These are phyloP conservation scores for Drosophila macrospina DNA, from an alignment of 2,888 invertebrate genomes.

Conservation along the genomic window DNA sequence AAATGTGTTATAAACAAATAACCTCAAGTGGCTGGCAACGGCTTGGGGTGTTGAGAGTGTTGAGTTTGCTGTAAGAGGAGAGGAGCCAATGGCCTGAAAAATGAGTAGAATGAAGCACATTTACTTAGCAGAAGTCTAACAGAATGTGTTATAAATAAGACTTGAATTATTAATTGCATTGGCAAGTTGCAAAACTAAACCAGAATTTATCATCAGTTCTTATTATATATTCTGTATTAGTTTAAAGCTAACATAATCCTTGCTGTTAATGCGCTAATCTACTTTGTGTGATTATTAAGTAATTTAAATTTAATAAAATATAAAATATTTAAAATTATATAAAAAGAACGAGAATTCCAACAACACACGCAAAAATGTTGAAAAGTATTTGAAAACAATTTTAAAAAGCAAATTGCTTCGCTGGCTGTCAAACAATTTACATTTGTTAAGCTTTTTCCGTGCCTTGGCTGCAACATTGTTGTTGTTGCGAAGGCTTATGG, in stretches of 20 bases:
- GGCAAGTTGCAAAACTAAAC: too few relatives aligned
- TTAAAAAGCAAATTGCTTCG: slow-evolving; percentile 21
- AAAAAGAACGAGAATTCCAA: not conserved
- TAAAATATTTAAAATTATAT: not conserved
- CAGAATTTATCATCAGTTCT: too few relatives aligned
- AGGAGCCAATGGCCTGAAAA: slow-evolving; percentile 36
- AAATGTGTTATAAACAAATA: slow-evolving; percentile 76
- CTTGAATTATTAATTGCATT: too few relatives aligned
- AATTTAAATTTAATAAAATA: not conserved
- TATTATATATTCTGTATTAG: too few relatives aligned
- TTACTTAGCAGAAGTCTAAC: not conserved
- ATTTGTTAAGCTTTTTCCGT: slow-evolving; percentile 1
- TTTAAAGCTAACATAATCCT: too few relatives aligned
- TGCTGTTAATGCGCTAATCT: not conserved
- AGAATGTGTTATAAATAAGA: too few relatives aligned
- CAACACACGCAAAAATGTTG: slow-evolving; percentile 5
- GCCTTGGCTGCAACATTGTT: slow-evolving; percentile 18
- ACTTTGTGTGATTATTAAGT: not conserved
- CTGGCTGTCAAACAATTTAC: slow-evolving; percentile 15
- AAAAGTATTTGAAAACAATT: slow-evolving; percentile 46
- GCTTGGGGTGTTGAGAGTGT: too few relatives aligned
- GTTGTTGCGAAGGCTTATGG: slow-evolving; percentile 26
- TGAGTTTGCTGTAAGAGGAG: not conserved
- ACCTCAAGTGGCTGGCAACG: slow-evolving; percentile 32
- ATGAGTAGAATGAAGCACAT: slow-evolving; percentile 12